Conservation (phyloP, 2,888 invertebrate genomes). For the Emmelina monodactyla region DNA sequence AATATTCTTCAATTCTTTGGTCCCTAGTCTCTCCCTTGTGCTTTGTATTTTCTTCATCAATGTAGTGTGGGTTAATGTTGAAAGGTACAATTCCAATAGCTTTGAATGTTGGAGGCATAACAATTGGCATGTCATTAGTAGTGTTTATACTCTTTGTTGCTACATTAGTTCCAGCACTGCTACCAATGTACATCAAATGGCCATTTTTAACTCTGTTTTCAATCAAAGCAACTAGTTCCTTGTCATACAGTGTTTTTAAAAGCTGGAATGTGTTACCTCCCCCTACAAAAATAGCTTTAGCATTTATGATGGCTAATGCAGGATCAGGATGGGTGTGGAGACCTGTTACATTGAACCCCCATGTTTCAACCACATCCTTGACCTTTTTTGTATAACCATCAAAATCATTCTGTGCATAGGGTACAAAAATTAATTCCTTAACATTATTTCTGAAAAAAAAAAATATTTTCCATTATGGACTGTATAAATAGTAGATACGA, state of each 20-base stretch:
- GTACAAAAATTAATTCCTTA: conserved; percentile 73
- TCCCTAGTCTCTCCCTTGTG: conserved; percentile 85
- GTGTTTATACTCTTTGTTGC: conserved; percentile 81
- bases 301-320: conserved; percentile 59
- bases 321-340: conserved; percentile 70
- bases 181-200: conserved; percentile 76
- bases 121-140: conserved; percentile 90
- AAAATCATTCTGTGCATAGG: conserved; percentile 75
- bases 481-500: neutral
- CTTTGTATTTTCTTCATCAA: conserved; percentile 68
- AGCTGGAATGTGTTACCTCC: conserved; percentile 85
- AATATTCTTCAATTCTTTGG: conserved; percentile 74
- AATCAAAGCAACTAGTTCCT: conserved; percentile 70
- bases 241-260: conserved; percentile 73
- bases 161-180: conserved; percentile 85
- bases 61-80: conserved; percentile 87
- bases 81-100: conserved; percentile 79
- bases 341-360: conserved; percentile 73
- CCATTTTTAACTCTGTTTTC: conserved; percentile 68
- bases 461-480: neutral
- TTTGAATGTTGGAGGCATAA: conserved; percentile 76
- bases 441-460: conserved; percentile 67
- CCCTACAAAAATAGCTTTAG: conserved; percentile 78
- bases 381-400: conserved; percentile 71
- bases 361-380: conserved; percentile 63